These are phyloP conservation scores for Apotomis capreana DNA, from an alignment of 2,888 invertebrate species.

Conservation along the genomic window DNA sequence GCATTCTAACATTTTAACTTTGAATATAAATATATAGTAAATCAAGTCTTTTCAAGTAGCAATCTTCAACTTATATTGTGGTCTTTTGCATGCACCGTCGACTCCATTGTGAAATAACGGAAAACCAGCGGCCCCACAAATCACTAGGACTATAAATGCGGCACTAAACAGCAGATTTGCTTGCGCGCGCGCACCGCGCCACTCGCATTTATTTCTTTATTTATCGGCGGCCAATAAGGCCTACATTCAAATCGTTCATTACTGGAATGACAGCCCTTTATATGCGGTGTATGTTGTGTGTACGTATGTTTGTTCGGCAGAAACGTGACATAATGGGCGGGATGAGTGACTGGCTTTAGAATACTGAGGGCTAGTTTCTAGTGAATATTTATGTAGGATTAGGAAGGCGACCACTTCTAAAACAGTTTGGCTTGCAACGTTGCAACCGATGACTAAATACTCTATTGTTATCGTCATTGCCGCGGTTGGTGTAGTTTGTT, in stretches of 20 bases:
- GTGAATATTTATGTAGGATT: too few relatives aligned
- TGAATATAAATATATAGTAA: too few relatives aligned
- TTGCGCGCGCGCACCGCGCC: slow-evolving; percentile 66
- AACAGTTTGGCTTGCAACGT: too few relatives aligned
- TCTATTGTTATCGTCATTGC: too few relatives aligned
- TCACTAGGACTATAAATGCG: slow-evolving; percentile 56
- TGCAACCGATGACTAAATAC: too few relatives aligned
- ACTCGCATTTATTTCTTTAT: slow-evolving; percentile 76
- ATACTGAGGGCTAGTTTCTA: background rate
- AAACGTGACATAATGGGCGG: slow-evolving; percentile 13
- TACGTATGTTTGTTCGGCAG: slow-evolving; percentile 6
- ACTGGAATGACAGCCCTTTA: slow-evolving; percentile 71
- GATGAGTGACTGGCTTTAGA: background rate
- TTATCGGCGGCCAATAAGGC: slow-evolving; percentile 73
- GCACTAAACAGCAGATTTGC: slow-evolving; percentile 70
- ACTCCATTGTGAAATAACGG: slow-evolving; percentile 32
- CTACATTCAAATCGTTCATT: slow-evolving; percentile 82
- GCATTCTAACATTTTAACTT: too few relatives aligned
- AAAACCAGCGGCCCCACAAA: slow-evolving; percentile 30
- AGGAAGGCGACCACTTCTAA: too few relatives aligned
- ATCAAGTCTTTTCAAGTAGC: background rate
- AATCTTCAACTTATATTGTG: slow-evolving; percentile 10
- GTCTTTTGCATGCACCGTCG: slow-evolving; percentile 25
- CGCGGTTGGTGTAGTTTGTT: too few relatives aligned
- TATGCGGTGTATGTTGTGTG: slow-evolving; percentile 65